Conservation (phyloP, 2,113 vertebrate genomes). For the Hyperopisus bebe region DNA sequence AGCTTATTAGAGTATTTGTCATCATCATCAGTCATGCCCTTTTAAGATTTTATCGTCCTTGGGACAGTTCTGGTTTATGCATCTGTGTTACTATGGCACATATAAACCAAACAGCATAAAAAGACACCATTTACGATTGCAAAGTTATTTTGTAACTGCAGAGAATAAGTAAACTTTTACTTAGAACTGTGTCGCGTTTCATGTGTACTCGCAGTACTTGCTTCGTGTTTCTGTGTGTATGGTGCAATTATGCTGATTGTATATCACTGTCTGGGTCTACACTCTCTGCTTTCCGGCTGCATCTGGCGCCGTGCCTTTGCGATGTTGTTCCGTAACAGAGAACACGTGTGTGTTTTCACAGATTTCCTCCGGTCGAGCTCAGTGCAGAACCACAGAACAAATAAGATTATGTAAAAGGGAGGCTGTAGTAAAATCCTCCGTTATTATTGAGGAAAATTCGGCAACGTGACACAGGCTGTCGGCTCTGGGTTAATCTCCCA, state of each 20-base stretch:
- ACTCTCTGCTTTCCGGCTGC: neutral
- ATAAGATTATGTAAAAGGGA: neutral
- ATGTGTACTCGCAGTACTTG: neutral
- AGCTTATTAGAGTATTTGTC: neutral
- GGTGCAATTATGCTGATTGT: neutral
- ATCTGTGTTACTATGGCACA: neutral
- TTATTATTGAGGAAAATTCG: neutral
- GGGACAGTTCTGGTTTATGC: neutral
- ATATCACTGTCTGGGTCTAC: neutral
- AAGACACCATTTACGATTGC: neutral
- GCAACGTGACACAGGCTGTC: neutral
- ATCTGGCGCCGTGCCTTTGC: neutral
- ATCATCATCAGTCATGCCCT: neutral
- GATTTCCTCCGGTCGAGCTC: neutral
- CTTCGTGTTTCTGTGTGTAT: neutral
- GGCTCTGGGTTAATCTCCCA: neutral
- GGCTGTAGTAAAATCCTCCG: neutral
- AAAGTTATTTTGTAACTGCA: neutral
- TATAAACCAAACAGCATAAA: neutral
- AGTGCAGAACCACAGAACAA: neutral
- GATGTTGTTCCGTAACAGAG: neutral
- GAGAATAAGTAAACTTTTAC: neutral
- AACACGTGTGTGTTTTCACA: neutral
- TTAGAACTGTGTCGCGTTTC: neutral
- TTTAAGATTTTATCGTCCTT: neutral